These are phyloP conservation scores for Pantelozetes paolii DNA, from an alignment of 2,888 invertebrate genomes.

Conservation along the genomic window DNA sequence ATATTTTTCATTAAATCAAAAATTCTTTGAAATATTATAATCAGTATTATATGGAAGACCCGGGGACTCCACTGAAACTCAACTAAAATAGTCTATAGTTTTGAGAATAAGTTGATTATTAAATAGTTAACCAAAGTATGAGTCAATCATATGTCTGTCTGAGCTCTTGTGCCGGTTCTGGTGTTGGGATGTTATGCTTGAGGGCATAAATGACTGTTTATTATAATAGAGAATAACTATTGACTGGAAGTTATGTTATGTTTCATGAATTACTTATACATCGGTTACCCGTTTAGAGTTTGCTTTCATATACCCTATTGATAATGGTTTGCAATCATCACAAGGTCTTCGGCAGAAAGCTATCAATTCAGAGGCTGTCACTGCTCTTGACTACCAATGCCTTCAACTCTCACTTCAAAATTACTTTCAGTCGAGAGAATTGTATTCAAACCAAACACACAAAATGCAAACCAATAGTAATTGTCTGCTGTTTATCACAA, in stretches of 20 bases:
- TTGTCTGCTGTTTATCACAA: not conserved
- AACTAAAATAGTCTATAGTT: no score
- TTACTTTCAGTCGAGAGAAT: constrained; percentile 7
- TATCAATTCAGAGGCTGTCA: constrained; percentile 23
- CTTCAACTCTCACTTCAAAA: not conserved
- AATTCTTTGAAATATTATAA: no score
- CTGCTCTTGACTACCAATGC: not conserved
- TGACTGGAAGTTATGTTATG: no score
- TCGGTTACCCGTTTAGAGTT: not conserved
- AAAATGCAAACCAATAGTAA: constrained; percentile 14
- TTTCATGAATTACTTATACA: not conserved
- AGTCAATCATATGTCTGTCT: not conserved
- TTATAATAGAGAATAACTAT: not conserved
- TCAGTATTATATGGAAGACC: no score
- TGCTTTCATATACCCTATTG: constrained; percentile 7
- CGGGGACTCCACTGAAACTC: no score
- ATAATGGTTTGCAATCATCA: constrained; percentile 1
- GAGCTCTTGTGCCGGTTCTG: not conserved
- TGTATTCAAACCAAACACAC: not conserved
- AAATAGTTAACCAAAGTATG: no score
- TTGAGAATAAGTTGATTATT: no score
- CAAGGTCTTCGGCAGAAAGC: constrained; percentile 10
- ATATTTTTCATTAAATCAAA: no score
- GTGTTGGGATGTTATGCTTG: not conserved
- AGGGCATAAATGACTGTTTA: not conserved